Percentiles rank a stretch among this genome's conserved stretches.
Evolutionary conservation across 2,888 invertebrate species (phyloP).

Genomic region (Caenorhabditis auriculariae): DNA sequence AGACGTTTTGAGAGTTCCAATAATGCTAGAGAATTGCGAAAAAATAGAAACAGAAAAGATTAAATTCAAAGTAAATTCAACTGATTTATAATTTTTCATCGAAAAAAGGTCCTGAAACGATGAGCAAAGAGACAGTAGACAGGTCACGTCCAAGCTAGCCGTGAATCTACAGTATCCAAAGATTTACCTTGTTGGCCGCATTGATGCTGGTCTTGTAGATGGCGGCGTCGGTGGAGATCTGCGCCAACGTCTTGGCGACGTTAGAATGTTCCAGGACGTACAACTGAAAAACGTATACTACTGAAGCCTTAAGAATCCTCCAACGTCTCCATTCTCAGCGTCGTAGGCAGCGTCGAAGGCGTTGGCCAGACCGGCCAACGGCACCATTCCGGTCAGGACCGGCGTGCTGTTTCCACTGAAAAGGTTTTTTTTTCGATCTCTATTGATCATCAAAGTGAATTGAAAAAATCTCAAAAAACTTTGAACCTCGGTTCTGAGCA

Average conservation of each 20-base stretch:
- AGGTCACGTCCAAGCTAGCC: conserved; percentile 83
- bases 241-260: conserved; percentile 53
- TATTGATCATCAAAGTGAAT: too few relatives aligned
- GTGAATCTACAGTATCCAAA: neutral
- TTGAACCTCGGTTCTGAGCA: too few relatives aligned
- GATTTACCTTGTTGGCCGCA: conserved; percentile 31
- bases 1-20: too few relatives aligned
- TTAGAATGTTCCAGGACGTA: conserved; percentile 67
- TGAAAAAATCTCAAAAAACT: too few relatives aligned
- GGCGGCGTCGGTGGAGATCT: conserved; percentile 51
- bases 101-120: too few relatives aligned
- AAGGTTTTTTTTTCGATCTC: too few relatives aligned
- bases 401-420: conserved; percentile 41
- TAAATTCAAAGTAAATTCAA: too few relatives aligned
- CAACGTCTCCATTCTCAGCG: conserved; percentile 75
- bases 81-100: too few relatives aligned
- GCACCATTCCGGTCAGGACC: conserved; percentile 68
- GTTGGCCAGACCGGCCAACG: conserved; percentile 68
- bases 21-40: too few relatives aligned
- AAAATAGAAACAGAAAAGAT: too few relatives aligned
- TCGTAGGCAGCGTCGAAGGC: conserved; percentile 90
- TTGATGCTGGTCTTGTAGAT: conserved; percentile 67
- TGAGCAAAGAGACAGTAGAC: neutral
- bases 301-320: conserved; percentile 65
- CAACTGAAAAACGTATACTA: conserved; percentile 31